phyloP scores from a whole-genome alignment of 2,888 invertebrate genomes.

The Mythimna pallens region DNA sequence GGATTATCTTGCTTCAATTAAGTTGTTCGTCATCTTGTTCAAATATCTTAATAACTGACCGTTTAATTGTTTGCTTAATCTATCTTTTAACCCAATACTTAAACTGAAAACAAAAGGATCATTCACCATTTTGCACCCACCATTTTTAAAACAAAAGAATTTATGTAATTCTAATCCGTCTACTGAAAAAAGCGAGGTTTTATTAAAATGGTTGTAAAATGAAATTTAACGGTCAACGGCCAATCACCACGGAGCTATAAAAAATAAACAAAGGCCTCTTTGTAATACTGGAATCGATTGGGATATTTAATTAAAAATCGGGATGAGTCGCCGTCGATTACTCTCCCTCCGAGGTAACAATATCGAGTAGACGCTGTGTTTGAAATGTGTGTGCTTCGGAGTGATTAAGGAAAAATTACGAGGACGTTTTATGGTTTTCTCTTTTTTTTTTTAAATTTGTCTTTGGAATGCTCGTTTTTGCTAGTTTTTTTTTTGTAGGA shows the following conservation, averaged over 20 bases:
- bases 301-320: slow-evolving; percentile 75
- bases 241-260: slow-evolving; percentile 45
- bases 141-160: neutral
- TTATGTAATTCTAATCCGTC: neutral
- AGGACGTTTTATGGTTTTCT: slow-evolving; percentile 8
- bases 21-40: neutral
- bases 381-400: slow-evolving; percentile 33
- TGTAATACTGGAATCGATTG: slow-evolving; percentile 68
- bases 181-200: slow-evolving; percentile 9
- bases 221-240: slow-evolving; percentile 46
- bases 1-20: neutral
- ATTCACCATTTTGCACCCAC: neutral
- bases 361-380: slow-evolving; percentile 35
- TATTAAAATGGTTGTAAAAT: slow-evolving; percentile 46
- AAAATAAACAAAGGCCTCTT: slow-evolving; percentile 67
- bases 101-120: neutral
- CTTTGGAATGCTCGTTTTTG: neutral
- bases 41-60: neutral
- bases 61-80: too few relatives aligned
- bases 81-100: neutral
- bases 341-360: slow-evolving; percentile 40
- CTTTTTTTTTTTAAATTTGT: slow-evolving; percentile 31
- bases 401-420: slow-evolving; percentile 20
- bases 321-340: slow-evolving; percentile 49
- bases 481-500: neutral